Base-by-base conservation (phyloP, 2,888 invertebrate genomes). In the Agrochola lychnidis region DNA sequence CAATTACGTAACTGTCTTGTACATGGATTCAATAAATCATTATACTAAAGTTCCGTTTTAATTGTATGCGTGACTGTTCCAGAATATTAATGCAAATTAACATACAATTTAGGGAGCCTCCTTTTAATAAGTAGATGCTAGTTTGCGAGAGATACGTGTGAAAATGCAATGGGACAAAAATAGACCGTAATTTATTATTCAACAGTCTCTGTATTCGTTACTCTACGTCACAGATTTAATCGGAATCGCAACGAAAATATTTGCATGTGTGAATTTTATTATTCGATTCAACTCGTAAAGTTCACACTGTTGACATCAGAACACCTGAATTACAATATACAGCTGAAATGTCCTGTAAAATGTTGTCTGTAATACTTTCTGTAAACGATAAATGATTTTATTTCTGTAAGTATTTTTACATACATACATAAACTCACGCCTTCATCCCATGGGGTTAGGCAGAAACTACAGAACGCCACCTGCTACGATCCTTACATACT, bases 161-260 rank as follows among this genome's bases (percentile, higher is more conserved):
- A 51, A 69, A 68, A 9, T 25, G 25, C 10, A 48, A 16, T 16
- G 14, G 0, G 25, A 10, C 6, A 0, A 72, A 72, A 70, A n/a
- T n/a, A 72, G 0, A 12, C 4, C 16, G 30, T 10, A 30, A 69
- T 40, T n/a, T 59, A 51, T 40, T 42, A 45, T 62, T 62, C 14
- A 76, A 36, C 40, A 19, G 19, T 14, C 5, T 40, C 6, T 66
- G 59, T 45, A 61, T 76, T 59, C 25, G 64, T 75, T 63, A 72
- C n/a, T 61, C n/a, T 9, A 51, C 22, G 75, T 64, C 75, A 57
- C 56, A 64, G 19, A 30, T 76, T 78, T 36, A 45, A 77, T 63
- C 62, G 56, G 19, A 12, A 70, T 70, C 40, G n/a, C 12, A 63
- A 19, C 40, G 30, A 70, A 77, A 70, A 79, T 70, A 79, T 78